Percentiles rank a stretch among this genome's conserved stretches.
Evolutionary conservation across 2,113 vertebrate genomes (phyloP).

Genomic region (Passer montanus): DNA sequence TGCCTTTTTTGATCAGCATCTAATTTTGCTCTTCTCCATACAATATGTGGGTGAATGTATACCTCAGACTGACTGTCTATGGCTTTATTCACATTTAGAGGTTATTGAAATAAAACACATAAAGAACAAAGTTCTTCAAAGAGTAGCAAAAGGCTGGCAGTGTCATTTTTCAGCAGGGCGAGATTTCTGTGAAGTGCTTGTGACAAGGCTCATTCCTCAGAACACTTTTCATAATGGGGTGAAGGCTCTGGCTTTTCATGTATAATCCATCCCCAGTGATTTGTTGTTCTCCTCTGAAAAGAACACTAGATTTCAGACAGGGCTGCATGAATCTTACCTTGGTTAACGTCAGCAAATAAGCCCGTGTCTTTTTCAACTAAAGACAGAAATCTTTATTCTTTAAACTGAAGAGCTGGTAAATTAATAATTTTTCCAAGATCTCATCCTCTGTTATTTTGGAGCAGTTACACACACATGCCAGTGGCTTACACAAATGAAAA

Average conservation of each 20-base stretch:
- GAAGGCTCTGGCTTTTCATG: not conserved
- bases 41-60: fast-evolving
- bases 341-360: not conserved
- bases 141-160: not conserved
- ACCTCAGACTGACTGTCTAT: not conserved
- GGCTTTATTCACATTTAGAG: not conserved
- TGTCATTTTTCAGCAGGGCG: not conserved
- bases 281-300: not conserved
- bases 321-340: not conserved
- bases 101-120: not conserved
- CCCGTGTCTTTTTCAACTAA: not conserved
- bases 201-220: not conserved
- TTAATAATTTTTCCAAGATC: not conserved
- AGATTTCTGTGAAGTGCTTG: not conserved
- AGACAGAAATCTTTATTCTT: not conserved
- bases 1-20: not conserved
- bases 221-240: not conserved
- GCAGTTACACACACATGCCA: not conserved
- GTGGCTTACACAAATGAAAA: not conserved
- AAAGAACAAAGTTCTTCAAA: not conserved
- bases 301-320: not conserved
- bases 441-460: not conserved
- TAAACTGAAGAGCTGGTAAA: not conserved
- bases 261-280: not conserved
- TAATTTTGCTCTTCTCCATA: not conserved